Conservation (phyloP, 2,797 vertebrate species). For the Poecilia wingei region DNA sequence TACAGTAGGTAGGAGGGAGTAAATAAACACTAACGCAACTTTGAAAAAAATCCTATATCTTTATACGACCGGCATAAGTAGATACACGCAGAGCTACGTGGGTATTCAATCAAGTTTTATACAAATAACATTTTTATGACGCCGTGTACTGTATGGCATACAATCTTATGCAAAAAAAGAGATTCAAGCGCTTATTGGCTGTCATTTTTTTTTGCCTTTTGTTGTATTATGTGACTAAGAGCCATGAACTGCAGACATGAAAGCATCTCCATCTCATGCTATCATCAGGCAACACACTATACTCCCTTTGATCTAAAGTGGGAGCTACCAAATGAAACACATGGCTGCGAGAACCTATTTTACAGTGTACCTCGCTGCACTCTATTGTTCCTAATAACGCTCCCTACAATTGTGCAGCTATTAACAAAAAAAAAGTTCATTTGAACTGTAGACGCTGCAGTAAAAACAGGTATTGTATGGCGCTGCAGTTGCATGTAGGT, state of each 20-base stretch:
- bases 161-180: conserved; percentile 31
- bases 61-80: conserved; percentile 21
- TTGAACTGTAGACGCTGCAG: conserved; percentile 36
- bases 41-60: conserved; percentile 39
- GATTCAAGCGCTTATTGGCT: conserved; percentile 43
- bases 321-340: conserved; percentile 53
- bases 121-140: conserved; percentile 10
- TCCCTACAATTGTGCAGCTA: conserved; percentile 14
- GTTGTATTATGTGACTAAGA: conserved; percentile 70
- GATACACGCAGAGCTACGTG: conserved; percentile 8
- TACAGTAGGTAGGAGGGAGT: conserved; percentile 6
- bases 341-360: conserved; percentile 33
- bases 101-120: conserved; percentile 16
- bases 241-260: conserved; percentile 69
- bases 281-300: conserved; percentile 63
- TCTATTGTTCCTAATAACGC: conserved; percentile 30
- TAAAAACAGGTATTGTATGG: conserved; percentile 23
- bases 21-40: conserved; percentile 19
- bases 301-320: conserved; percentile 66
- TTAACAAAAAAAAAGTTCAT: conserved; percentile 42
- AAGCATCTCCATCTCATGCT: conserved; percentile 69
- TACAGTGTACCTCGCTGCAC: conserved; percentile 8
- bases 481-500: neutral
- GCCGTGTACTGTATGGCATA: conserved; percentile 3
- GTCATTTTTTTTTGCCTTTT: conserved; percentile 64